Percentiles rank a stretch among this genome's conserved stretches.
These are phyloP conservation scores for Rhagonycha lutea DNA, from an alignment of 2,888 invertebrate species.

Conservation along the genomic window DNA sequence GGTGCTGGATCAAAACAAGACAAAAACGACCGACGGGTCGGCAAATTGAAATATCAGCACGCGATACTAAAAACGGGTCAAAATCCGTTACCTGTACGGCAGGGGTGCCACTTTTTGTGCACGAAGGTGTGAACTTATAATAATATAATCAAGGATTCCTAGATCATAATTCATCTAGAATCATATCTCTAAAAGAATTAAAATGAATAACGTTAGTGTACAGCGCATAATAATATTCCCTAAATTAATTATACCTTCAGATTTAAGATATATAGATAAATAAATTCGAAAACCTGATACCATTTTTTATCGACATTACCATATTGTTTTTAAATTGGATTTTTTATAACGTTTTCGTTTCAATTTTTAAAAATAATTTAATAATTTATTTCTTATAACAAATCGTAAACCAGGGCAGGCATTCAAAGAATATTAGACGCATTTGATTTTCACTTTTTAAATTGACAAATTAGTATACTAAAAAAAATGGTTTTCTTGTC, in stretches of 20 bases:
- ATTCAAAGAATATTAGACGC: neutral
- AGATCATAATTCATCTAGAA: neutral
- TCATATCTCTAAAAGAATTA: neutral
- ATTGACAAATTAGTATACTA: too few species aligned
- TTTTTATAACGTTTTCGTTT: neutral
- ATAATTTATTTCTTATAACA: neutral
- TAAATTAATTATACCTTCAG: neutral
- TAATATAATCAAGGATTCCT: slow-evolving; percentile 7
- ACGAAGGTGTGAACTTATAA: slow-evolving; percentile 32
- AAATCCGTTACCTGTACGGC: slow-evolving; percentile 25
- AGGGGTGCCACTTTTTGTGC: slow-evolving; percentile 32
- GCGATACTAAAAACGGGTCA: slow-evolving; percentile 38
- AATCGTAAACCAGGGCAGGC: neutral
- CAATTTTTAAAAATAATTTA: neutral
- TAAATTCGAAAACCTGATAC: neutral
- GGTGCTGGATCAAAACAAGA: slow-evolving; percentile 48
- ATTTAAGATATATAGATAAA: neutral
- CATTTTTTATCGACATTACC: neutral
- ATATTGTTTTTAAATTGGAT: neutral
- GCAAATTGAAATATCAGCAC: slow-evolving; percentile 47
- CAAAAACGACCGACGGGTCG: slow-evolving; percentile 43
- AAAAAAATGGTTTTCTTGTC: too few species aligned
- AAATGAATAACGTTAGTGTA: neutral
- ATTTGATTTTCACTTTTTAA: neutral
- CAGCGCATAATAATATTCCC: neutral